Evolutionary conservation across 2,113 vertebrate genomes (phyloP), one percentile per base, ranked within the genome.

Genomic region (Oostethus manadensis): DNA sequence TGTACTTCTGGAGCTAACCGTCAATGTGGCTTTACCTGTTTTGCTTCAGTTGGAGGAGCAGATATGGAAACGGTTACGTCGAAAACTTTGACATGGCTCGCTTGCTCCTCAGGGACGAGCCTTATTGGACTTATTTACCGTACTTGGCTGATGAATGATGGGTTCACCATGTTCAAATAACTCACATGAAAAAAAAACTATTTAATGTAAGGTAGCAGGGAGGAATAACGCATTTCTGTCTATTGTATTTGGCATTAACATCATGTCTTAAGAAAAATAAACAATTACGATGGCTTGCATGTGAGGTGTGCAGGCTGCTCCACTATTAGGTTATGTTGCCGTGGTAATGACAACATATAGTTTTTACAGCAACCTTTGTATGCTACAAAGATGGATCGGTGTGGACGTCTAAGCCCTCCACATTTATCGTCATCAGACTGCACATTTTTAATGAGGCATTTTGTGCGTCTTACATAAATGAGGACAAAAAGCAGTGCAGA

Each of bases 111-210:
- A 72, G 73, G 73, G 77, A 72, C 75, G 16, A 42, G 40, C 33
- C 68, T 84, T 73, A 78, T 77, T 68, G 44, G 40, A 10, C 33
- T 40, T 48, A 75, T 69, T 66, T 64, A 46, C 56, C 65, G 72
- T 58, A 55, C 66, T 44, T 38, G 10, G 56, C 50, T 38, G 48
- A 3, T 16, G 16, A 33, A 33, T 35, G 51, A 63, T 55, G 23
- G 49, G 26, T 51, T 65, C 53, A 58, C 64, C 15, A 9, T 9
- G 57, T 56, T 22, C 38, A 53, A 33, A 33, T n/a, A 29, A 50
- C 21, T 16, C 4, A 16, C 13, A 23, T 3, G 3, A 8, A 51
- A 26, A 51, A 10, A 33, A 33, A 17, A 33, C 15, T n/a, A n/a
- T n/a, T n/a, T 29, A 17, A 6, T 51, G 26, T 29, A n/a, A 51